phyloP scores from a whole-genome alignment of 2,113 vertebrate species.

The Mohoua ochrocephala region DNA sequence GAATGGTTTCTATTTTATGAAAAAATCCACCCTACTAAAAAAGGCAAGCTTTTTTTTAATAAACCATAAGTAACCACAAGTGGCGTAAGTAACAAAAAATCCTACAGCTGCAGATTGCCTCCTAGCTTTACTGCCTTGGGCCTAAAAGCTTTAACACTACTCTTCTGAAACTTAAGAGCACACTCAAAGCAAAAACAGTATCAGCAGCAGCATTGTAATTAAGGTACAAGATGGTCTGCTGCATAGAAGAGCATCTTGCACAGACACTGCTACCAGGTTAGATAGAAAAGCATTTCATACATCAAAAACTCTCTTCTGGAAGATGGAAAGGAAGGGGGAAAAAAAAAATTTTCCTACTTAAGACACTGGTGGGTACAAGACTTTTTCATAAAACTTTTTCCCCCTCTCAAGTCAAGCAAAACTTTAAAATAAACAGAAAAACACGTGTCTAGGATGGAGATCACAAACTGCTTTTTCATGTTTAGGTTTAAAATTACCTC shows the following conservation, averaged over 20 bases:
- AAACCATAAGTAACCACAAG: accelerated
- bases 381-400: background rate
- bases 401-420: background rate
- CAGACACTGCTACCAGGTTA: background rate
- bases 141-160: background rate
- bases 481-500: background rate
- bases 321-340: background rate
- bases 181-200: background rate
- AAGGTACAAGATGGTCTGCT: background rate
- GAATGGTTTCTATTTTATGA: background rate
- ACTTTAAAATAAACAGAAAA: background rate
- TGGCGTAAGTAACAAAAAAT: background rate
- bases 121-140: background rate
- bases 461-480: background rate
- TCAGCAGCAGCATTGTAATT: background rate
- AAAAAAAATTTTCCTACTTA: background rate
- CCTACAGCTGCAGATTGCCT: background rate
- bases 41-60: background rate
- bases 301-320: background rate
- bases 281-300: background rate
- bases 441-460: background rate
- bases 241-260: background rate
- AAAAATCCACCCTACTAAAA: accelerated
- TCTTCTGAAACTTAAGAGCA: background rate
- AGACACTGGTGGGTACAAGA: background rate